Base-by-base conservation (phyloP, 2,888 invertebrate genomes). In the Ochropleura leucogaster region DNA sequence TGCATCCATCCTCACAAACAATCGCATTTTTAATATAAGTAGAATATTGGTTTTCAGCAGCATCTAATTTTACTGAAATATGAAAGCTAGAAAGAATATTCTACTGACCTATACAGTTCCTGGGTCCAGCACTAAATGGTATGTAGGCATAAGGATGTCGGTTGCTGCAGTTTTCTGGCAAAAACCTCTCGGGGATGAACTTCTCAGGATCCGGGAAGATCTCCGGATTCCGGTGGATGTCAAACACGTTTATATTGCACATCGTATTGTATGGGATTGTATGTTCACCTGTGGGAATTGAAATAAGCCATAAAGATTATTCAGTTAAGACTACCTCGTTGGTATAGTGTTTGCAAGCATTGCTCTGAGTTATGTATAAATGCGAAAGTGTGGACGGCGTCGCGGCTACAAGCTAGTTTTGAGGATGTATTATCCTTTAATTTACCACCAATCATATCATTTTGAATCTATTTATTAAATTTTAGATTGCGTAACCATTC, bases 121-220 rank as follows among this genome's bases (percentile, higher is more conserved):
- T 95, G 0, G 97, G 97, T 0, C 98, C 97, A n/a, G 97, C 97
- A 87, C 97, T 97, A 82, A 98, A 98, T 0, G 98, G 97, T 75
- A 98, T 95, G 87, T 97, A 98, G 0, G 97, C 95, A 82, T 96
- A 98, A 0, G 97, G 97, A 92, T 98, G 97, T 8, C 97, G 93
- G 18, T 91, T 89, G 2, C 84, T 71, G 2, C 91, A 89, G 73
- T 96, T 96, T 84, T 98, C 97, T 0, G 97, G 97, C 20, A 97
- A 89, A 91, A 98, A 98, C 82, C 98, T 93, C 77, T 98, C 98
- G 0, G 98, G 98, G 87, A 97, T 97, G 89, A 98, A 98, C 76
- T 94, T 96, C 68, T 97, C 96, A 0, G 98, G 98, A 69, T 98
- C 96, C 0, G 97, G 97, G 93, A 97, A 98, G 46, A 97, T 93